phyloP scores from a whole-genome alignment of 2,113 vertebrate genomes.

The Nibea albiflora region DNA sequence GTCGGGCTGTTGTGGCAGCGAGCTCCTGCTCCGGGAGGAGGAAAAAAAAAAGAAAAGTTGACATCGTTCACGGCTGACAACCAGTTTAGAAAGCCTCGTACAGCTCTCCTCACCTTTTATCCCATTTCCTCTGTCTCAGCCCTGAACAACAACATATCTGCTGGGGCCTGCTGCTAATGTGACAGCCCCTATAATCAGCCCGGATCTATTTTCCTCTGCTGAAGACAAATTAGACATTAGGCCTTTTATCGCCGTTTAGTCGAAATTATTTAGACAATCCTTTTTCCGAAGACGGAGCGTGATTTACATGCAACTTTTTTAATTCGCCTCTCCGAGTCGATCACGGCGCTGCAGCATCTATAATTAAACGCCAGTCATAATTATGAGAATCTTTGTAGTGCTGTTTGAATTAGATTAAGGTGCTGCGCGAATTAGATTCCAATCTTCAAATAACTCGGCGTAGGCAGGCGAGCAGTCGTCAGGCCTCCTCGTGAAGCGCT shows the following conservation, averaged over 20 bases:
- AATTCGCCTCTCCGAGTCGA: slow-evolving; percentile 39
- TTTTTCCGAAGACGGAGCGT: slow-evolving; percentile 30
- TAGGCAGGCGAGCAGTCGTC: slow-evolving; percentile 53
- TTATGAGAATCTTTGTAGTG: slow-evolving; percentile 63
- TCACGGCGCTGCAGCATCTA: slow-evolving; percentile 33
- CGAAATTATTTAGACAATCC: slow-evolving; percentile 47
- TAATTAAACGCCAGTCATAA: slow-evolving; percentile 75
- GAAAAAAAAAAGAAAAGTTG: not conserved
- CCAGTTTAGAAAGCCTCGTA: not conserved
- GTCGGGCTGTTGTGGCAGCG: not conserved
- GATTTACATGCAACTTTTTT: slow-evolving; percentile 54
- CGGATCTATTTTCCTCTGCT: slow-evolving; percentile 41
- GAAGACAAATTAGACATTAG: slow-evolving; percentile 56
- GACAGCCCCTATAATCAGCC: slow-evolving; percentile 55
- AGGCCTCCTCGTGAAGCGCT: slow-evolving; percentile 57
- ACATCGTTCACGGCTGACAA: slow-evolving; percentile 34
- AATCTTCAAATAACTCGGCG: slow-evolving; percentile 63
- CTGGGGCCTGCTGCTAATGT: slow-evolving; percentile 31
- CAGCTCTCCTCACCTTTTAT: slow-evolving; percentile 25
- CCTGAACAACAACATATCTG: slow-evolving; percentile 33
- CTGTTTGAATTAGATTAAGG: slow-evolving; percentile 73
- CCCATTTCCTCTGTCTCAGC: slow-evolving; percentile 15
- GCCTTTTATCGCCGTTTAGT: slow-evolving; percentile 61
- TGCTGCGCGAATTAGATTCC: slow-evolving; percentile 65
- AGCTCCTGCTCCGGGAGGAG: not conserved